Evolutionary conservation across 2,888 invertebrate species (phyloP).

Genomic region (Andrena trimmerana): DNA sequence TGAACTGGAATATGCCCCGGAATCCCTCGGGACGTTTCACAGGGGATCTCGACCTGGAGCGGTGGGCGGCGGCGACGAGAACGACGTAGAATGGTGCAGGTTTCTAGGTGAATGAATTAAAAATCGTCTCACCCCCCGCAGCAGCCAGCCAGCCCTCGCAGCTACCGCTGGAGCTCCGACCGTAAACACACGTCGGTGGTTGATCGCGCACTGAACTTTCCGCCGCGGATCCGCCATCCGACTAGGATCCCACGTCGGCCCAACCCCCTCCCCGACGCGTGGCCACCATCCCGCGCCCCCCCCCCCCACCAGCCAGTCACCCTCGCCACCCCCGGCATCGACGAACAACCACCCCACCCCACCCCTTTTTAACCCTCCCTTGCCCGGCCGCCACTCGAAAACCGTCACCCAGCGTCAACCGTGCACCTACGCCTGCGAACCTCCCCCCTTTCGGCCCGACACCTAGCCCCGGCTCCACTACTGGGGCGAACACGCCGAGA

Average conservation of each 20-base stretch:
- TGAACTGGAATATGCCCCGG: no score
- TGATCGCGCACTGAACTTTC: slow-evolving; percentile 84
- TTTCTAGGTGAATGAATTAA: slow-evolving; percentile 9
- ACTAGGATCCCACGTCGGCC: slow-evolving; percentile 59
- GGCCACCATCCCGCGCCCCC: slow-evolving; percentile 38
- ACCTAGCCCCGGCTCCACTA: slow-evolving; percentile 14
- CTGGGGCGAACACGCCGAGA: not conserved
- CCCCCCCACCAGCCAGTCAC: slow-evolving; percentile 44
- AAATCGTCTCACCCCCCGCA: slow-evolving; percentile 67
- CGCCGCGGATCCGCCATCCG: slow-evolving; percentile 78
- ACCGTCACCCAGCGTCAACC: slow-evolving; percentile 70
- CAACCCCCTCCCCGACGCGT: slow-evolving; percentile 29
- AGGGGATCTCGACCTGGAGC: not conserved
- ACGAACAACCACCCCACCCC: slow-evolving; percentile 41
- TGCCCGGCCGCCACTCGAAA: slow-evolving; percentile 67
- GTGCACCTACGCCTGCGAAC: slow-evolving; percentile 33
- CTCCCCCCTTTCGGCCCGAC: slow-evolving; percentile 24
- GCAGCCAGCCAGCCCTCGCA: slow-evolving; percentile 73
- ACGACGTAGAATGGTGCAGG: not conserved
- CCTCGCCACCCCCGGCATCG: slow-evolving; percentile 63
- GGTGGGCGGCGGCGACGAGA: not conserved
- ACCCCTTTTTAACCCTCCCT: slow-evolving; percentile 68
- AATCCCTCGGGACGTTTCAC: no score
- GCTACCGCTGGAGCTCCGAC: slow-evolving; percentile 78
- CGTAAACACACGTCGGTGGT: slow-evolving; percentile 81